These are phyloP conservation scores for Megaceryle torquata DNA, from an alignment of 2,113 vertebrate genomes.

Conservation along the genomic window DNA sequence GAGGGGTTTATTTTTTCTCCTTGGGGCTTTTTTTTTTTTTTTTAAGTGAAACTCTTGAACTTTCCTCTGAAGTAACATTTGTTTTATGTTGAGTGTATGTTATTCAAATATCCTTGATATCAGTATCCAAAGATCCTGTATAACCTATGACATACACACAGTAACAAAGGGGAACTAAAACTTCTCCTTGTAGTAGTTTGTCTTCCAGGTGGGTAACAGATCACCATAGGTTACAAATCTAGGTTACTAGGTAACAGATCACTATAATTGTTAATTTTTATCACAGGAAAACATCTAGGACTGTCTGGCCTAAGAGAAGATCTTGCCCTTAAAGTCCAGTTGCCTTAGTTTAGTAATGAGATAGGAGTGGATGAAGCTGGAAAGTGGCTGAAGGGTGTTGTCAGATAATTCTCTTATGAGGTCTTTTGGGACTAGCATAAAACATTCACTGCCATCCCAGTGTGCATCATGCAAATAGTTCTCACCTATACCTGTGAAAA, in stretches of 20 bases:
- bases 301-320: not conserved
- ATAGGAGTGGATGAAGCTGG: not conserved
- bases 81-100: not conserved
- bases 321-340: not conserved
- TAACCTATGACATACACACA: not conserved
- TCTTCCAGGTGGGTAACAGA: not conserved
- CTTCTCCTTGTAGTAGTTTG: not conserved
- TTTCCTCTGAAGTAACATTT: not conserved
- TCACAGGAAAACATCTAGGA: not conserved
- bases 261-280: not conserved
- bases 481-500: not conserved
- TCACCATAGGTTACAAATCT: not conserved
- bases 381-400: not conserved
- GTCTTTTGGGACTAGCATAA: not conserved
- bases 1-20: not conserved
- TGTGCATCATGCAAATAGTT: not conserved
- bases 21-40: not conserved
- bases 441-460: not conserved
- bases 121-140: not conserved
- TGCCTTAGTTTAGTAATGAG: not conserved
- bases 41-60: not conserved
- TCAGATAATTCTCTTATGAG: not conserved
- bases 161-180: not conserved
- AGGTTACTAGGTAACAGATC: not conserved
- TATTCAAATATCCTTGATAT: not conserved